Conservation (phyloP, 1,140 invertebrate genomes). For the Pristionchus pacificus region DNA sequence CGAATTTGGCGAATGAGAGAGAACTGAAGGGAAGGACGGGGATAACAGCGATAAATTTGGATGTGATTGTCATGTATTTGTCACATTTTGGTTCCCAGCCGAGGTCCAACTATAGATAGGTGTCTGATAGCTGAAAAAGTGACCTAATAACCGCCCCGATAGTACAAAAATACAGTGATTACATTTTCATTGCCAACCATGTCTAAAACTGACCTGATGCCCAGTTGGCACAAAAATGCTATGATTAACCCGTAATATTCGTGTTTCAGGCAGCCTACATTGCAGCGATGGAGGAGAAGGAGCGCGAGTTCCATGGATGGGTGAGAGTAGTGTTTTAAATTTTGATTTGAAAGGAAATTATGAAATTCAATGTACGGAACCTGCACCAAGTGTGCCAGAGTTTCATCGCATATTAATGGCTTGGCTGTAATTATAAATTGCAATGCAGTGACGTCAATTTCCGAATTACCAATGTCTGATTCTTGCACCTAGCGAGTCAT, state of each 20-base stretch:
- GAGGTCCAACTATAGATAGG: background rate
- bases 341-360: background rate
- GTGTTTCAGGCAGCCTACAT: background rate
- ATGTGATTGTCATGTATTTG: too few species aligned
- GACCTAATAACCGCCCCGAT: background rate
- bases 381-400: too few species aligned
- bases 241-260: background rate
- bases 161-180: background rate
- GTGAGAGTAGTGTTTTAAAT: constrained; percentile 33
- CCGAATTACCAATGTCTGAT: background rate
- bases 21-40: too few species aligned
- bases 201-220: too few species aligned
- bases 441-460: background rate
- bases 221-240: background rate
- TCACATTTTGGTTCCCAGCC: background rate
- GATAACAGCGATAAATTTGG: too few species aligned
- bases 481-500: background rate
- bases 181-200: too few species aligned
- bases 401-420: too few species aligned
- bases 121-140: background rate
- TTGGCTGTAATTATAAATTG: constrained; percentile 2
- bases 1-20: too few species aligned
- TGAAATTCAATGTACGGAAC: too few species aligned
- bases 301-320: constrained; percentile 47
- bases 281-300: constrained; percentile 18